phyloP scores from a whole-genome alignment of 2,888 invertebrate genomes.

The Lypha dubia region DNA sequence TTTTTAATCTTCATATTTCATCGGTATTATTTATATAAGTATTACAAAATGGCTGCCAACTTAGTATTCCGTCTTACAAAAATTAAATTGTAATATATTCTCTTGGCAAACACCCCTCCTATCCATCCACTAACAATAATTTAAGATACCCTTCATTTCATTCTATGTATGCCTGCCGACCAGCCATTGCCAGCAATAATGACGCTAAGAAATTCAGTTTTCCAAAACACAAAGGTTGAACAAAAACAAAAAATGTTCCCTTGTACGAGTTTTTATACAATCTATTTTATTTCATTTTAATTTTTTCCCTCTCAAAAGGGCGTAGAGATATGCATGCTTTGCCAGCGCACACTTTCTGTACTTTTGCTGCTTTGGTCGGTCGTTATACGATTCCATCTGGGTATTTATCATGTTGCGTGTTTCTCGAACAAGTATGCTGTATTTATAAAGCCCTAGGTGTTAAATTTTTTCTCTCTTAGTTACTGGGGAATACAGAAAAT shows the following conservation, averaged over 20 bases:
- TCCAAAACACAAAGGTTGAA: constrained; percentile 59
- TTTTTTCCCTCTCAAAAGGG: constrained; percentile 40
- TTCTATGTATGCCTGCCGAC: neutral
- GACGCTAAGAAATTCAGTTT: constrained; percentile 56
- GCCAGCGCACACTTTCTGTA: constrained; percentile 24
- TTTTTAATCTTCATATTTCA: constrained; percentile 41
- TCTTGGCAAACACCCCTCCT: constrained; percentile 20
- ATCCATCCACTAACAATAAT: constrained; percentile 25
- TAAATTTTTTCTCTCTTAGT: constrained; percentile 43
- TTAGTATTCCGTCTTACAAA: constrained; percentile 23
- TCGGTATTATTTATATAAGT: constrained; percentile 35
- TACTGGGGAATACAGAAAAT: constrained; percentile 45
- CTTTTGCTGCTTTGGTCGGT: constrained; percentile 48
- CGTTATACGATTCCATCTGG: constrained; percentile 58
- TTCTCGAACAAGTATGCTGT: constrained; percentile 38
- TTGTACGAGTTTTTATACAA: constrained; percentile 42
- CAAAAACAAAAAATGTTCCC: constrained; percentile 34
- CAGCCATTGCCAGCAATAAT: constrained; percentile 42
- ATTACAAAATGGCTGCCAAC: constrained; percentile 59
- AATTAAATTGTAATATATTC: constrained; percentile 16
- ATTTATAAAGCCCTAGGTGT: constrained; percentile 55
- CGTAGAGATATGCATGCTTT: constrained; percentile 32
- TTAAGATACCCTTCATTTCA: constrained; percentile 34
- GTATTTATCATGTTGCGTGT: constrained; percentile 56
- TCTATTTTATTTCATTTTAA: neutral